phyloP scores from a whole-genome alignment of 2,113 vertebrate genomes.

The Hemiprocne comata region DNA sequence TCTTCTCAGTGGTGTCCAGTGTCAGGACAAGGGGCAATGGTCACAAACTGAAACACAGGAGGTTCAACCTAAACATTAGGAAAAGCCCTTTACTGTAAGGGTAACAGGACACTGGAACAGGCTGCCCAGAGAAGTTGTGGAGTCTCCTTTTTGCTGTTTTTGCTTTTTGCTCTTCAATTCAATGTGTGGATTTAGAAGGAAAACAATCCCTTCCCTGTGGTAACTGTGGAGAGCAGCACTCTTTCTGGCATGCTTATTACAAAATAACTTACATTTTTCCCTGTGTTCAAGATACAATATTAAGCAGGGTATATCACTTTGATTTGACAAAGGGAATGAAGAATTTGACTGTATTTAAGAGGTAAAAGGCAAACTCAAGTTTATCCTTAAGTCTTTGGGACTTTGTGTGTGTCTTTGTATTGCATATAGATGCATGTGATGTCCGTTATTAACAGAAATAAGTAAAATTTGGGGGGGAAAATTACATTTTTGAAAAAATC shows the following conservation, averaged over 20 bases:
- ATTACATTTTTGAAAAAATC: no score
- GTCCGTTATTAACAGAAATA: no score
- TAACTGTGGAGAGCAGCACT: fast-evolving
- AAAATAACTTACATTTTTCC: neutral
- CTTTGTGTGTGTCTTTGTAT: neutral
- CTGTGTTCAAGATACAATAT: neutral
- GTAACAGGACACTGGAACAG: no score
- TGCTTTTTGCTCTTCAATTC: neutral
- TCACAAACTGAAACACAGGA: no score
- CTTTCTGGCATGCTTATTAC: neutral
- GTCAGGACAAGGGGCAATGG: no score
- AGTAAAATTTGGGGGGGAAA: no score
- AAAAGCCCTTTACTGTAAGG: no score
- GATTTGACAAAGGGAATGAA: neutral
- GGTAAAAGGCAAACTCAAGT: neutral
- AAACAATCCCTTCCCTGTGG: neutral
- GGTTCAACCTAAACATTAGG: no score
- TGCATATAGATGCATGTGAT: neutral
- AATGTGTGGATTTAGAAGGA: neutral
- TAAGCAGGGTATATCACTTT: neutral
- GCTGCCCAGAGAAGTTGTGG: no score
- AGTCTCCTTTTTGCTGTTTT: no score
- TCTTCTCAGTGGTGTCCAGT: no score
- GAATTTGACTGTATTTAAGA: neutral
- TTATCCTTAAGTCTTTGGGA: neutral